A percentile compares a stretch with the other conserved stretches of the same genome.
Conservation (phyloP, 2,113 vertebrate genomes). For the Ailurus styani region DNA sequence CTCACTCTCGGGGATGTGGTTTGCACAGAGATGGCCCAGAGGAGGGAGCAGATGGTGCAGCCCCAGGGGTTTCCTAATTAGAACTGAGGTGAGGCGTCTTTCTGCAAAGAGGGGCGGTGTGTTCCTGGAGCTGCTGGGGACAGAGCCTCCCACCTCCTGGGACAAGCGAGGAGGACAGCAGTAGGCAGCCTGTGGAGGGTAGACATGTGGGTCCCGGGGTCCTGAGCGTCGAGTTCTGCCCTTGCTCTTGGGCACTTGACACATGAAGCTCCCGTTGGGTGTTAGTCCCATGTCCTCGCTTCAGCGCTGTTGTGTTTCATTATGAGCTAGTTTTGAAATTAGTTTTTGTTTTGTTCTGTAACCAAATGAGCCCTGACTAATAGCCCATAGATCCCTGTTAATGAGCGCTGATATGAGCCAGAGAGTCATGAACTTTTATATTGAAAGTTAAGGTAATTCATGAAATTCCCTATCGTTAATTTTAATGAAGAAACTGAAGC, state of each 20-base stretch:
- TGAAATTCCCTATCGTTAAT: neutral
- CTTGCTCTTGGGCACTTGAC: neutral
- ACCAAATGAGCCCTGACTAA: neutral
- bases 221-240: neutral
- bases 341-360: neutral
- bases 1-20: neutral
- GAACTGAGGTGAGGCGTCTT: neutral
- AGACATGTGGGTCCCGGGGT: accelerated
- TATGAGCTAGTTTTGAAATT: neutral
- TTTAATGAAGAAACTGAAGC: neutral
- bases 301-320: neutral
- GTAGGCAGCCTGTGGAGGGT: neutral
- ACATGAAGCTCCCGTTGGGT: accelerated
- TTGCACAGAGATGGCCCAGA: neutral
- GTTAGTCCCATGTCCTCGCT: accelerated
- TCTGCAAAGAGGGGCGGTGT: neutral
- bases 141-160: neutral
- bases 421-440: neutral
- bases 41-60: neutral
- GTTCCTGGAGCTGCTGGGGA: neutral
- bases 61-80: neutral
- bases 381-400: neutral
- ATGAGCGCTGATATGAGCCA: neutral
- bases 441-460: neutral
- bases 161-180: neutral